phyloP scores from a whole-genome alignment of 2,113 vertebrate genomes.

The Donacobius atricapilla region DNA sequence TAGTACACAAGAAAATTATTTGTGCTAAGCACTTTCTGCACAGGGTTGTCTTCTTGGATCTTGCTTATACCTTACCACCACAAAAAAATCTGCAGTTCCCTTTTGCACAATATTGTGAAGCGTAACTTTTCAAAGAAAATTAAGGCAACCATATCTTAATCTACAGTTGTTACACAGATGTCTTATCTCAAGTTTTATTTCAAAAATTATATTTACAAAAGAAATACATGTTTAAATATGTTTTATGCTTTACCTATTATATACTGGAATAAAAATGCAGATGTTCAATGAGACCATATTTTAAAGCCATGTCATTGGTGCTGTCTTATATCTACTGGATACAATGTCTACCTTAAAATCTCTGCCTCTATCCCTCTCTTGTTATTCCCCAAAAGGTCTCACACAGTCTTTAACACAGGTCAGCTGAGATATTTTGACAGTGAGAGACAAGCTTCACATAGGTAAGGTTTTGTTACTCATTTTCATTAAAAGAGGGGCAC shows the following conservation, averaged over 20 bases:
- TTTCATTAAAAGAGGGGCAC: neutral
- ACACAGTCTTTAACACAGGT: conserved; percentile 41
- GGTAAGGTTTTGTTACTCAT: neutral
- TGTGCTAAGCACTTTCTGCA: neutral
- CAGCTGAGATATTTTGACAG: conserved; percentile 59
- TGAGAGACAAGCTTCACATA: conserved; percentile 8
- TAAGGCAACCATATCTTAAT: neutral
- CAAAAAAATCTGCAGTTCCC: neutral
- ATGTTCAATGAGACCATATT: neutral
- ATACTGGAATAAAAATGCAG: neutral
- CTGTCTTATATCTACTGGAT: neutral
- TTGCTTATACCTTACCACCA: neutral
- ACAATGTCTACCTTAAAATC: neutral
- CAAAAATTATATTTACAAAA: neutral
- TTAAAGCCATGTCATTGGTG: neutral
- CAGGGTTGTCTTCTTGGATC: neutral
- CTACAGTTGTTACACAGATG: neutral
- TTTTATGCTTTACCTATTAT: neutral
- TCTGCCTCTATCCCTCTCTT: conserved; percentile 35
- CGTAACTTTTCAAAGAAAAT: neutral
- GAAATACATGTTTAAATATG: neutral
- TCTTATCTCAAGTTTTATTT: neutral
- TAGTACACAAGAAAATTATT: neutral
- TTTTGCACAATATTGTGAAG: neutral
- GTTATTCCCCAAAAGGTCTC: conserved; percentile 15